A percentile compares a stretch with the other conserved stretches of the same genome.
Conservation (phyloP, 2,888 invertebrate species). For the Clanis bilineata region DNA sequence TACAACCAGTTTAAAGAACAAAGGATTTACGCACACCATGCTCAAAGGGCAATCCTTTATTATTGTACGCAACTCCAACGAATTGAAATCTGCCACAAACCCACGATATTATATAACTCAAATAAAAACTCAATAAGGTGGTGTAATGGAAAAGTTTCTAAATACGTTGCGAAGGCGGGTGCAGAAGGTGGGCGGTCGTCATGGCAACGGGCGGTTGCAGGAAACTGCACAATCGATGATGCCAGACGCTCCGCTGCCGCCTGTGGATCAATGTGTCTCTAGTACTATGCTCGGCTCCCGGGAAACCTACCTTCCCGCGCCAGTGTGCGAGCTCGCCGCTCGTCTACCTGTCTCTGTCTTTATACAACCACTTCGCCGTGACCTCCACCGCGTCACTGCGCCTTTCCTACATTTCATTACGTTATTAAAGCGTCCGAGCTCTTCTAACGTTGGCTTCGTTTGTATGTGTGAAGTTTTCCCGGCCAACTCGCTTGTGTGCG, state of each 20-base stretch:
- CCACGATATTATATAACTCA: conserved; percentile 31
- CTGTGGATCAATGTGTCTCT: conserved; percentile 81
- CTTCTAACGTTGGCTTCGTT: conserved; percentile 34
- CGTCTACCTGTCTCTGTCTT: conserved; percentile 44
- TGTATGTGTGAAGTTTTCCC: conserved; percentile 64
- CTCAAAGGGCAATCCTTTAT: background rate
- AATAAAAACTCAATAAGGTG: conserved; percentile 57
- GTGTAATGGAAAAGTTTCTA: conserved; percentile 56
- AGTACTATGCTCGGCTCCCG: conserved; percentile 80
- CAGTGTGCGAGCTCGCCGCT: conserved; percentile 46
- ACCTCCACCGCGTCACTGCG: conserved; percentile 37
- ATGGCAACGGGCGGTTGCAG: conserved; percentile 73
- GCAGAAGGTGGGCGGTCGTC: conserved; percentile 69
- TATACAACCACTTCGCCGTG: conserved; percentile 38
- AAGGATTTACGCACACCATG: background rate
- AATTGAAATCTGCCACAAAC: conserved; percentile 8
- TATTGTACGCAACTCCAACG: background rate
- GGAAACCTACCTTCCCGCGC: conserved; percentile 58
- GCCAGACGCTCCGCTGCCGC: conserved; percentile 69
- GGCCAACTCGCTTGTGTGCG: conserved; percentile 55
- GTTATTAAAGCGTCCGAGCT: conserved; percentile 44
- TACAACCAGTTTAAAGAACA: background rate
- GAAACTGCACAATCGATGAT: conserved; percentile 82
- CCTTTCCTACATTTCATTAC: conserved; percentile 1
- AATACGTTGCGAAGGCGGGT: conserved; percentile 55